phyloP scores from a whole-genome alignment of 2,113 vertebrate genomes.

The Prinia subflava region DNA sequence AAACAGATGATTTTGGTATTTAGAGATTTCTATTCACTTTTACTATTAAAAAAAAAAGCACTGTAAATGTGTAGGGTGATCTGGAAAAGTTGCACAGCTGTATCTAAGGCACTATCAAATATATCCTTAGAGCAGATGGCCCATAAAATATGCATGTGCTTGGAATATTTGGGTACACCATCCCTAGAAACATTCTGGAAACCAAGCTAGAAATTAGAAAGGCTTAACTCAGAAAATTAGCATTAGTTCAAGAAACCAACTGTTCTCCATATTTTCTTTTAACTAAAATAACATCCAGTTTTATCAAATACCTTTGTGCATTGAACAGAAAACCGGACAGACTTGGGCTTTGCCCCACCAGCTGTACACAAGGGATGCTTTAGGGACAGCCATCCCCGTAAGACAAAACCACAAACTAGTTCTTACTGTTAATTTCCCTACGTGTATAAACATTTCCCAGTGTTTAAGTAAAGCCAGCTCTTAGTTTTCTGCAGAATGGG shows the following conservation, averaged over 20 bases:
- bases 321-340: background rate
- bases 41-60: background rate
- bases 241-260: background rate
- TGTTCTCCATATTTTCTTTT: background rate
- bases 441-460: background rate
- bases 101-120: background rate
- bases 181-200: background rate
- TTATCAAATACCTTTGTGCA: background rate
- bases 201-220: background rate
- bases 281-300: background rate
- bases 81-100: background rate
- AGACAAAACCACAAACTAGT: background rate
- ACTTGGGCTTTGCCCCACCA: background rate
- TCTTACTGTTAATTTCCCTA: background rate
- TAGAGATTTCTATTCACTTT: background rate
- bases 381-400: background rate
- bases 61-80: background rate
- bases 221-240: background rate
- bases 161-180: background rate
- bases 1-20: background rate
- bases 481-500: conserved; percentile 18
- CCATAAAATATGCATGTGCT: background rate
- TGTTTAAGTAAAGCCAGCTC: conserved; percentile 23
- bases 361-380: background rate
- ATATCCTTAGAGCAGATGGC: background rate